phyloP scores from a whole-genome alignment of 2,888 invertebrate species.

The Rugalucina vietnamica region DNA sequence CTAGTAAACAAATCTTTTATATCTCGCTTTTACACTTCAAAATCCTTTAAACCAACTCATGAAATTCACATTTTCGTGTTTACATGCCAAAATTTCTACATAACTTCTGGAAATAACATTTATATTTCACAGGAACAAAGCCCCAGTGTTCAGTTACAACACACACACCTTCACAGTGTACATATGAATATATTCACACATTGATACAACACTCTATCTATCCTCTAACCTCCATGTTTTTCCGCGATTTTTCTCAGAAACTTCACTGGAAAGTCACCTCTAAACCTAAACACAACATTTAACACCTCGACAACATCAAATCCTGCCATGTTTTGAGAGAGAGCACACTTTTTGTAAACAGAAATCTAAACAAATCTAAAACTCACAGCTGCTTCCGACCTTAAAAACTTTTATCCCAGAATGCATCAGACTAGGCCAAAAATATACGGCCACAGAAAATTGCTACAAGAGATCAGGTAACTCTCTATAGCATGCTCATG shows the following conservation, averaged over 20 bases:
- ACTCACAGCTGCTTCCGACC: slow-evolving; percentile 37
- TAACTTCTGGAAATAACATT: neutral
- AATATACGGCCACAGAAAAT: slow-evolving; percentile 42
- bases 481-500: slow-evolving; percentile 38
- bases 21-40: neutral
- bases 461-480: slow-evolving; percentile 31
- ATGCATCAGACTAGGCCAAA: slow-evolving; percentile 56
- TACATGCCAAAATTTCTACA: neutral
- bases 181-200: slow-evolving; percentile 6
- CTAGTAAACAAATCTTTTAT: too few relatives aligned
- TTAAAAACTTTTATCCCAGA: slow-evolving; percentile 52
- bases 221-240: neutral
- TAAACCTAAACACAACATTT: neutral
- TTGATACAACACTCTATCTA: neutral
- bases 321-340: neutral
- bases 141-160: neutral
- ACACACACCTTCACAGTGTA: neutral
- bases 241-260: neutral
- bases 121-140: neutral
- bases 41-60: neutral
- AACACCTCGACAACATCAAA: neutral
- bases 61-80: neutral
- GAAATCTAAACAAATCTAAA: slow-evolving; percentile 8
- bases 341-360: neutral
- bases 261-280: neutral